A percentile compares a stretch with the other conserved stretches of the same genome.
Evolutionary conservation across 2,113 vertebrate species (phyloP).

Genomic region (Archilochus colubris): DNA sequence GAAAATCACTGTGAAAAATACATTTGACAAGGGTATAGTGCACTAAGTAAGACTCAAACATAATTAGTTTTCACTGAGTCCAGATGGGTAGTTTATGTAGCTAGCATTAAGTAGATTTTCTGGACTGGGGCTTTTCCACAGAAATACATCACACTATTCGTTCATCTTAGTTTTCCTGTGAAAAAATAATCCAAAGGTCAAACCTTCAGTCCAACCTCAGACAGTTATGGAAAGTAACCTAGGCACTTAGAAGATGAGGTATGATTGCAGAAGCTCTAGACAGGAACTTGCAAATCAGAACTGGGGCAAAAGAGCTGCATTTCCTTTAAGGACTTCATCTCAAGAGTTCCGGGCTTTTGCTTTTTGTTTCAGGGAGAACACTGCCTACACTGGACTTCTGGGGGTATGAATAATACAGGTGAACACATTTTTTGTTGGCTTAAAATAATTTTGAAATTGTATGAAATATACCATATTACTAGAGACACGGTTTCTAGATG

Average conservation of each 20-base stretch:
- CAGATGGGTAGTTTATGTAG: not conserved
- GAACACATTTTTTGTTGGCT: not conserved
- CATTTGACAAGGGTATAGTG: not conserved
- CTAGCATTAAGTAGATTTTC: not conserved
- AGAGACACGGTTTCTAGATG: not conserved
- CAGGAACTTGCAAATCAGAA: not conserved
- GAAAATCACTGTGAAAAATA: not conserved
- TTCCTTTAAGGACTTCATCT: not conserved
- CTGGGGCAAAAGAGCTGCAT: not conserved
- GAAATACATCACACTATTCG: not conserved
- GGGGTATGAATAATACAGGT: not conserved
- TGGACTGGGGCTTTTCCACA: not conserved
- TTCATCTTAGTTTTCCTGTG: not conserved
- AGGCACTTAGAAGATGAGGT: not conserved
- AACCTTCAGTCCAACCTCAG: not conserved
- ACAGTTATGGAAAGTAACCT: not conserved
- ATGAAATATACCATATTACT: not conserved
- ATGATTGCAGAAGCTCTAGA: not conserved
- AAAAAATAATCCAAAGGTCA: not conserved
- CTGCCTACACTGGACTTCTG: not conserved
- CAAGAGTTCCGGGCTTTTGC: not conserved
- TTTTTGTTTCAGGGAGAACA: not conserved
- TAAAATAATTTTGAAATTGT: not conserved
- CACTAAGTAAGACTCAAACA: not conserved
- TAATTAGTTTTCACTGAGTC: not conserved